phyloP scores from a whole-genome alignment of 2,888 invertebrate species.

The Drosophila mettleri region DNA sequence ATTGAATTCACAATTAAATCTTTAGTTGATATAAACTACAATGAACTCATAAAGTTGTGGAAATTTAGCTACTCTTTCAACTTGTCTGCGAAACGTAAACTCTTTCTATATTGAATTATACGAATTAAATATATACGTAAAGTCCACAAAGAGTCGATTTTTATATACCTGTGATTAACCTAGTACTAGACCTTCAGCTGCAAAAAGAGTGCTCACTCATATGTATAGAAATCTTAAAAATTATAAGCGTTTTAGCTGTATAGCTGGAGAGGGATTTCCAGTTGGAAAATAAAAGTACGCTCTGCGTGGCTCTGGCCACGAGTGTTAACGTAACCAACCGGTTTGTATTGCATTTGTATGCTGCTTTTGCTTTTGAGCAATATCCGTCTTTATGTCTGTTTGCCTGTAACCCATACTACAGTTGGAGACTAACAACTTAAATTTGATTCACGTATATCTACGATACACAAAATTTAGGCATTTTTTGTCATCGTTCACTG shows the following conservation, averaged over 20 bases:
- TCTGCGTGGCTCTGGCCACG: slow-evolving; percentile 3
- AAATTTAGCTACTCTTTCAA: background rate
- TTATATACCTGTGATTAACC: slow-evolving; percentile 47
- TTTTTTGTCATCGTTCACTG: background rate
- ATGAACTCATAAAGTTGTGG: background rate
- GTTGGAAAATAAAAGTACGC: slow-evolving; percentile 11
- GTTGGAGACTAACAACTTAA: background rate
- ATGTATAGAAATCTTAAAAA: background rate
- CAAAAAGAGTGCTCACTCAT: background rate
- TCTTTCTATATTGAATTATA: background rate
- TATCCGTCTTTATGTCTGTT: background rate
- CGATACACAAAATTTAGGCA: background rate
- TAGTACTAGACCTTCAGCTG: slow-evolving; percentile 57
- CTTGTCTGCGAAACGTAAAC: background rate
- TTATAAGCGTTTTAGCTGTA: slow-evolving; percentile 15
- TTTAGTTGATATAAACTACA: background rate
- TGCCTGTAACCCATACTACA: too few relatives aligned
- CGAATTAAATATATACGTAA: slow-evolving; percentile 1
- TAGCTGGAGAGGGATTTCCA: slow-evolving; percentile 27
- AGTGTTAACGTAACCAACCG: slow-evolving; percentile 31
- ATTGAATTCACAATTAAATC: too few relatives aligned
- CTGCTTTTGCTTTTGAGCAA: background rate
- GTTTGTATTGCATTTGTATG: slow-evolving; percentile 13
- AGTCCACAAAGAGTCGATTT: slow-evolving; percentile 29
- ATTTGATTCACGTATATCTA: background rate